A percentile compares a stretch with the other conserved stretches of the same genome.
phyloP scores from a whole-genome alignment of 2,113 vertebrate genomes.

The Gopherus flavomarginatus region DNA sequence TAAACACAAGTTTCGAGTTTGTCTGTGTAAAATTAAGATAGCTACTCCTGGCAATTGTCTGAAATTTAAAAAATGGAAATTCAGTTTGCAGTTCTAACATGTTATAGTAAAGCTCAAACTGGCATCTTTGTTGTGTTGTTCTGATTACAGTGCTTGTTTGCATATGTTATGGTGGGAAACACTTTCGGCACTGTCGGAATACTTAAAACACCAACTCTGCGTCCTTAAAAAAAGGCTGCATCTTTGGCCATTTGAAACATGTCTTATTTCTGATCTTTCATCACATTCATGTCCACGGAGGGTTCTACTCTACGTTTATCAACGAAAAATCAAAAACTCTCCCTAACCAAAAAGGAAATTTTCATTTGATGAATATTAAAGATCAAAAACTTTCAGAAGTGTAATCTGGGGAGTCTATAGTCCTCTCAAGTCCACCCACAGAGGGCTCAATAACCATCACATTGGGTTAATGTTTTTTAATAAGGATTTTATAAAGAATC shows the following conservation, averaged over 20 bases:
- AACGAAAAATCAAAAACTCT: neutral
- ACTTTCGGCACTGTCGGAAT: neutral
- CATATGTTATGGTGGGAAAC: neutral
- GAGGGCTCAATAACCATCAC: neutral
- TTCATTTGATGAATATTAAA: neutral
- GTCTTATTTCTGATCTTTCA: neutral
- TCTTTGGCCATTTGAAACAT: neutral
- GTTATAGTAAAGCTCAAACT: neutral
- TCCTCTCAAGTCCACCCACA: neutral
- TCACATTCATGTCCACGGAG: neutral
- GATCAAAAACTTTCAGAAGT: neutral
- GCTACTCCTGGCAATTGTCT: neutral
- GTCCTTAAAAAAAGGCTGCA: neutral
- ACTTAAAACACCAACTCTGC: neutral
- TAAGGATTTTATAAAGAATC: neutral
- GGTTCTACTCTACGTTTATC: neutral
- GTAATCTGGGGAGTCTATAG: neutral
- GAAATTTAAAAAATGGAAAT: neutral
- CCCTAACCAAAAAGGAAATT: neutral
- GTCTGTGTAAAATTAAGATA: neutral
- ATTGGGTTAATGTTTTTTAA: neutral
- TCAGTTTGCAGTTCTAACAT: neutral
- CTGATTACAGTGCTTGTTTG: no score
- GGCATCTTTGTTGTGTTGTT: neutral
- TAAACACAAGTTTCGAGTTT: neutral